phyloP scores from a whole-genome alignment of 2,888 invertebrate species.

The Epinotia brunnichana region DNA sequence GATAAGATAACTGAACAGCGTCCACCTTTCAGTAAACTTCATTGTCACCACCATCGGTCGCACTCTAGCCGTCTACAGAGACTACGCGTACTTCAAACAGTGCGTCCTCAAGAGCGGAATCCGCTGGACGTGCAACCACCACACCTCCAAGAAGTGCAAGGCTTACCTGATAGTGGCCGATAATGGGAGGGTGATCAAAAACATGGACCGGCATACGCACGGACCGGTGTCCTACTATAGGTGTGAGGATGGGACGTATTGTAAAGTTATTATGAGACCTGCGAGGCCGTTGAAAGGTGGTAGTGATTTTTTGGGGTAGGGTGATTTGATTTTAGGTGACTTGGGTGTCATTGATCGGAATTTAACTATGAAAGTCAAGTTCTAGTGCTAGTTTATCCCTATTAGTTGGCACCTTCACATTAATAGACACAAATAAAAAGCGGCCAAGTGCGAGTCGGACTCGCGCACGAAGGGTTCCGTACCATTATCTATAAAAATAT shows the following conservation, averaged over 20 bases:
- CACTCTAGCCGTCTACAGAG: slow-evolving; percentile 47
- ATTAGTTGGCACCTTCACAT: no score
- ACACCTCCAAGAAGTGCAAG: slow-evolving; percentile 50
- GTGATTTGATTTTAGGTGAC: no score
- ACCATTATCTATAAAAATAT: no score
- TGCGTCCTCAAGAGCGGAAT: slow-evolving; percentile 37
- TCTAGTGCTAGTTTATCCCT: no score
- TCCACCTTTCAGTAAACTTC: slow-evolving; percentile 46
- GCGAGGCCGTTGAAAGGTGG: not conserved
- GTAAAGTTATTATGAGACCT: slow-evolving; percentile 31
- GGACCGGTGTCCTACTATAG: slow-evolving; percentile 47
- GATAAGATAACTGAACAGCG: not conserved
- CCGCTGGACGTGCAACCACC: slow-evolving; percentile 48
- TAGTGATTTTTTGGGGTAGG: not conserved
- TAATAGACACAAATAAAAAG: no score
- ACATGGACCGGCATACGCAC: slow-evolving; percentile 51
- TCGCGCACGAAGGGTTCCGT: no score
- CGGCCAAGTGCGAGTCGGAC: no score
- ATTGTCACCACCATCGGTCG: slow-evolving; percentile 48
- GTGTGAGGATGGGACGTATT: slow-evolving; percentile 44
- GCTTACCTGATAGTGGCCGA: slow-evolving; percentile 51
- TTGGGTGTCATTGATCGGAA: no score
- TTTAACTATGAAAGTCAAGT: no score
- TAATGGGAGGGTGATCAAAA: slow-evolving; percentile 47
- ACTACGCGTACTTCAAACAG: slow-evolving; percentile 49